A percentile compares a stretch with the other conserved stretches of the same genome.
These are phyloP conservation scores for Podarcis cretensis DNA, from an alignment of 2,113 vertebrate species.

Conservation along the genomic window DNA sequence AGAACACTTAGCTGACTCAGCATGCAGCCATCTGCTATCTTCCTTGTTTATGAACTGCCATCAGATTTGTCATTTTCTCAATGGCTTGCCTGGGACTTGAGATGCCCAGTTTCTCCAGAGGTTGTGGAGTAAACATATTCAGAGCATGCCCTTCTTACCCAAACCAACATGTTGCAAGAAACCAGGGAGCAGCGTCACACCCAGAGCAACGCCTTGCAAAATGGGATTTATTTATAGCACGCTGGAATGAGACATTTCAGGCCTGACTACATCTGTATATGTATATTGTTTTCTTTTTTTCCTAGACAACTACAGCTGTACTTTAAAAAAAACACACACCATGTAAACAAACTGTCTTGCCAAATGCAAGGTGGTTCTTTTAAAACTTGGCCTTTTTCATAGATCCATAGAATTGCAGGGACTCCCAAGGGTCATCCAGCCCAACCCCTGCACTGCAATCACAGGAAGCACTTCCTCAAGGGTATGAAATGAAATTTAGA, in stretches of 20 bases:
- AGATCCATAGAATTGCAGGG: too few species aligned
- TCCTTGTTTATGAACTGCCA: neutral
- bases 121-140: neutral
- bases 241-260: neutral
- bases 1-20: too few species aligned
- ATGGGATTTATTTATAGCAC: neutral
- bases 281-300: neutral
- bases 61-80: neutral
- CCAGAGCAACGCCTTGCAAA: neutral
- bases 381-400: too few species aligned
- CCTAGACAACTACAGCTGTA: neutral
- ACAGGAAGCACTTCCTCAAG: too few species aligned
- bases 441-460: too few species aligned
- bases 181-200: neutral
- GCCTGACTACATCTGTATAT: neutral
- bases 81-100: neutral
- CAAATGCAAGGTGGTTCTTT: too few species aligned
- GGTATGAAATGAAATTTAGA: too few species aligned
- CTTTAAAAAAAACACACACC: neutral
- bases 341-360: too few species aligned
- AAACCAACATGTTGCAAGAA: neutral
- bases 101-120: neutral
- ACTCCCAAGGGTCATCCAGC: too few species aligned
- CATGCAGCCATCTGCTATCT: too few species aligned
- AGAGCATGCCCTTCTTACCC: neutral